A percentile compares a stretch with the other conserved stretches of the same genome.
Evolutionary conservation across 2,888 invertebrate genomes (phyloP).

Genomic region (Platycheirus albimanus): DNA sequence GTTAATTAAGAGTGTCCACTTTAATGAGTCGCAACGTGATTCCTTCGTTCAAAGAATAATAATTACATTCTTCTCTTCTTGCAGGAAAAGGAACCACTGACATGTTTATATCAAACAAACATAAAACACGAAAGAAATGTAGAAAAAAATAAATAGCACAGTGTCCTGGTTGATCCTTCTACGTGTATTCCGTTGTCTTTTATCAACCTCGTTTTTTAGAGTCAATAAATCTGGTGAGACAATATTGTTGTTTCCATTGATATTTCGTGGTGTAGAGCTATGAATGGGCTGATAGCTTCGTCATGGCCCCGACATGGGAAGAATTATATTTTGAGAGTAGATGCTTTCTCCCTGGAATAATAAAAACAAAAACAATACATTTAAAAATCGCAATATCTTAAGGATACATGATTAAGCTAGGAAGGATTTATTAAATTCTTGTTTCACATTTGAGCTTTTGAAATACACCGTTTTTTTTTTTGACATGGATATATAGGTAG

Average conservation of each 20-base stretch:
- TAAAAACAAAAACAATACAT: conserved; percentile 25
- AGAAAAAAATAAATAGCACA: conserved; percentile 2
- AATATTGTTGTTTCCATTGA: conserved; percentile 47
- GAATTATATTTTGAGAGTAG: neutral
- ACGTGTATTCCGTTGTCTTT: neutral
- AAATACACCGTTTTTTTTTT: too few relatives aligned
- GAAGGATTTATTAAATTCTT: too few relatives aligned
- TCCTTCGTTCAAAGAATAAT: conserved; percentile 61
- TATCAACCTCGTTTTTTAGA: conserved; percentile 6
- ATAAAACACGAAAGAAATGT: neutral
- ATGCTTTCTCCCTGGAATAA: conserved; percentile 44
- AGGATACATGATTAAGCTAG: too few relatives aligned
- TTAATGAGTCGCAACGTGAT: conserved; percentile 67
- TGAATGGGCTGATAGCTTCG: conserved; percentile 26
- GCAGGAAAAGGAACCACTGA: conserved; percentile 60
- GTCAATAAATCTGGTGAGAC: conserved; percentile 48
- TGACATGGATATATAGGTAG: too few relatives aligned
- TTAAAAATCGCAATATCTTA: too few relatives aligned
- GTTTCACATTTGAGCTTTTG: too few relatives aligned
- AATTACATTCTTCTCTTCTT: conserved; percentile 61
- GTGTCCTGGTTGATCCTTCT: conserved; percentile 21
- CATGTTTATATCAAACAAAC: conserved; percentile 48
- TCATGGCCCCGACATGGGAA: conserved; percentile 3
- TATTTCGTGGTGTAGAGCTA: conserved; percentile 16
- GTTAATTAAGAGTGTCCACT: conserved; percentile 72